Conservation (phyloP, 2,888 invertebrate genomes). For the Coleophora flavipennella region DNA sequence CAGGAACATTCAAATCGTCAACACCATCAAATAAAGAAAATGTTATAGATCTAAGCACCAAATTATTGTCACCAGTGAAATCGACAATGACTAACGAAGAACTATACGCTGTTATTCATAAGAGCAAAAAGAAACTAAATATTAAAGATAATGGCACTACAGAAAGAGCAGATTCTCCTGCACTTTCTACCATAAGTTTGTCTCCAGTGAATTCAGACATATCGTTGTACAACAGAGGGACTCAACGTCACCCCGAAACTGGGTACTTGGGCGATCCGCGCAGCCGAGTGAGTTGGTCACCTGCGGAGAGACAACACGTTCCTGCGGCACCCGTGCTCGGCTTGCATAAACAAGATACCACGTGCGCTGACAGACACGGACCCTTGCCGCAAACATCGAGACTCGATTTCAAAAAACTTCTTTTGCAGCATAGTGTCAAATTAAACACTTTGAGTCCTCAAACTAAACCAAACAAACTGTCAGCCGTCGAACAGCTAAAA, state of each 20-base stretch:
- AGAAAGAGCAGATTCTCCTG: conserved; percentile 63
- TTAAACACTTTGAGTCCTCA: conserved; percentile 66
- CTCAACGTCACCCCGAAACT: conserved; percentile 72
- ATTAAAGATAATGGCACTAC: conserved; percentile 64
- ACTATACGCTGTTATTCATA: conserved; percentile 82
- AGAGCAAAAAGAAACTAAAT: conserved; percentile 81
- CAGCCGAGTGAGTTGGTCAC: conserved; percentile 77
- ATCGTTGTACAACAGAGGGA: conserved; percentile 50
- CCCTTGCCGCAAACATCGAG: conserved; percentile 81
- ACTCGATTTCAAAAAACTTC: conserved; percentile 86
- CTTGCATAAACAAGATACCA: conserved; percentile 47
- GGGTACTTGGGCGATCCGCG: conserved; percentile 73
- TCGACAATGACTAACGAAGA: conserved; percentile 86
- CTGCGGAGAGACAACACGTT: conserved; percentile 54
- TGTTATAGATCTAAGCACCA: conserved; percentile 60
- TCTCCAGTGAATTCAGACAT: conserved; percentile 68
- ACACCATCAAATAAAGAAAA: conserved; percentile 75
- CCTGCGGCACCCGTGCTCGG: conserved; percentile 26
- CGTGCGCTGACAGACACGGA: conserved; percentile 77
- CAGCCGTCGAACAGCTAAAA: conserved; percentile 86
- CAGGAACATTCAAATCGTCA: conserved; percentile 76
- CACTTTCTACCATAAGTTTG: conserved; percentile 54
- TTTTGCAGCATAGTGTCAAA: conserved; percentile 83
- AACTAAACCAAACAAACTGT: conserved; percentile 74
- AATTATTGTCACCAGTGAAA: conserved; percentile 76